These are phyloP conservation scores for Tor tambroides DNA, from an alignment of 2,113 vertebrate species.

Conservation along the genomic window DNA sequence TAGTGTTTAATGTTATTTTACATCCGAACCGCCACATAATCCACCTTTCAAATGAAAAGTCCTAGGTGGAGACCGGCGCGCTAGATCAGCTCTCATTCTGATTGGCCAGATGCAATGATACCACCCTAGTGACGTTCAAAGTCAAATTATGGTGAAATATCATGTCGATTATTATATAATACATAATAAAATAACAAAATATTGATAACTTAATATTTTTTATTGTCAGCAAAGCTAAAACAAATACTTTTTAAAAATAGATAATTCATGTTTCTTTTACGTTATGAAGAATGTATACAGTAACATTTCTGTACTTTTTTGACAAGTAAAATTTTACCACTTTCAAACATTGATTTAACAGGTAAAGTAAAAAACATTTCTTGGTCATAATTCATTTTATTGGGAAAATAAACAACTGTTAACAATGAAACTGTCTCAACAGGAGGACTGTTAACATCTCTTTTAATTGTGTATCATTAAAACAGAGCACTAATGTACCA, in stretches of 20 bases:
- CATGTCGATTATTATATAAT: neutral
- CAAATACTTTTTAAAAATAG: no score
- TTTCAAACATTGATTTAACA: neutral
- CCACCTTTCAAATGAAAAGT: conserved; percentile 30
- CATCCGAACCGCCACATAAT: neutral
- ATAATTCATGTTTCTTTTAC: neutral
- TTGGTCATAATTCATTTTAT: neutral
- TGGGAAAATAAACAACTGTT: conserved; percentile 8
- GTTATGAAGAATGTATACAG: neutral
- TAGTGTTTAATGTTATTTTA: neutral
- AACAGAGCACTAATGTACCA: neutral
- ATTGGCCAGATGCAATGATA: neutral
- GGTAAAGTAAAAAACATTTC: neutral
- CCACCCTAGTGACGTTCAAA: conserved; percentile 3
- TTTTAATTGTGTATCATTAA: neutral
- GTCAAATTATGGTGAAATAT: neutral
- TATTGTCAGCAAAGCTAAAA: no score
- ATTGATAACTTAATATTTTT: no score
- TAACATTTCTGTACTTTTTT: neutral
- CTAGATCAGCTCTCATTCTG: neutral
- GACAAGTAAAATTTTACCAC: neutral
- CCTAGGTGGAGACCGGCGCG: neutral
- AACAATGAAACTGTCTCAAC: neutral
- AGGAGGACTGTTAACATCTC: conserved; percentile 8
- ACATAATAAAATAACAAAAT: no score